Conservation (phyloP, 1,140 invertebrate species). For the Megalonaias nervosa region DNA sequence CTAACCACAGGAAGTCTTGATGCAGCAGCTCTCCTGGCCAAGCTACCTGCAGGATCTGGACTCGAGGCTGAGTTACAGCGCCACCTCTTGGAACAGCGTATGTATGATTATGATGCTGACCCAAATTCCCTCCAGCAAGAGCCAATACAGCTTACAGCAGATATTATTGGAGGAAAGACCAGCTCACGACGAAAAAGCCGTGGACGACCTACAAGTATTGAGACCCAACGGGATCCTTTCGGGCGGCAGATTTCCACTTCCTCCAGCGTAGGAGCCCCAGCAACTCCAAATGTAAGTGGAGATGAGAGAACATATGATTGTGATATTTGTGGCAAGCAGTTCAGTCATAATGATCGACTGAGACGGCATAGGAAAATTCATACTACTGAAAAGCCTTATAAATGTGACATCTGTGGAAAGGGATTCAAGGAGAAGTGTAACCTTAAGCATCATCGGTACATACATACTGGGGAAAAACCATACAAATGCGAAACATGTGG, state of each 20-base stretch:
- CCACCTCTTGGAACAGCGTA: background rate
- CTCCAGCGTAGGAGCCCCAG: slow-evolving; percentile 23
- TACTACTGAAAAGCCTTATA: slow-evolving; percentile 35
- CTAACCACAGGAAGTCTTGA: slow-evolving; percentile 26
- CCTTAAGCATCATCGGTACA: slow-evolving; percentile 72
- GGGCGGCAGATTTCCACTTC: slow-evolving; percentile 26
- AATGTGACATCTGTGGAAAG: slow-evolving; percentile 83
- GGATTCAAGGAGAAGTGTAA: slow-evolving; percentile 42
- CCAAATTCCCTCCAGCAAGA: slow-evolving; percentile 27
- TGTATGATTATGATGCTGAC: slow-evolving; percentile 20
- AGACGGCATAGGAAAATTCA: slow-evolving; percentile 32
- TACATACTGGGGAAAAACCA: slow-evolving; percentile 65
- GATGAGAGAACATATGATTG: slow-evolving; percentile 33
- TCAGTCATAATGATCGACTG: slow-evolving; percentile 29
- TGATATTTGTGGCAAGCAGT: slow-evolving; percentile 37
- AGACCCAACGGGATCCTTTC: slow-evolving; percentile 27
- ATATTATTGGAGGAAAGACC: slow-evolving; percentile 15
- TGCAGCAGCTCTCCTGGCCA: slow-evolving; percentile 24
- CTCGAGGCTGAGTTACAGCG: slow-evolving; percentile 29
- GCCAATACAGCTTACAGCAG: slow-evolving; percentile 31
- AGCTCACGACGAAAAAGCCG: slow-evolving; percentile 32
- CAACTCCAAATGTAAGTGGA: slow-evolving; percentile 9
- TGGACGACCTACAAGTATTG: slow-evolving; percentile 30
- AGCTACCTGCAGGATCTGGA: slow-evolving; percentile 13
- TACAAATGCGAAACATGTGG: slow-evolving; percentile 49